phyloP scores from a whole-genome alignment of 2,797 vertebrate genomes.

The Gadopsis marmoratus region DNA sequence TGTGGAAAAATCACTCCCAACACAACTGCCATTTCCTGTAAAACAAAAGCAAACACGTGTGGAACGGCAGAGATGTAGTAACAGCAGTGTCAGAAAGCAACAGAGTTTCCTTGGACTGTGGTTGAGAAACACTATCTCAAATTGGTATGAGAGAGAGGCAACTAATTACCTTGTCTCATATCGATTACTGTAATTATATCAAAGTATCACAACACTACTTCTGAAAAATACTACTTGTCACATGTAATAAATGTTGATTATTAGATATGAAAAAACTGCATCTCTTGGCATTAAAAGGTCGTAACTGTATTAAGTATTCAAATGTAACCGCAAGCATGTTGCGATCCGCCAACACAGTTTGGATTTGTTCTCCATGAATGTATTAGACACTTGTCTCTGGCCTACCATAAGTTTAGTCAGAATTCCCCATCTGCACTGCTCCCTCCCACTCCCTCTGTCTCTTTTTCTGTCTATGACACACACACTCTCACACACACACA shows the following conservation, averaged over 20 bases:
- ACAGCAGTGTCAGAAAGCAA: background rate
- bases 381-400: constrained; percentile 47
- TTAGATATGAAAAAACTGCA: constrained; percentile 6
- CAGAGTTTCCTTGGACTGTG: background rate
- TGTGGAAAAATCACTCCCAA: background rate
- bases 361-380: constrained; percentile 44
- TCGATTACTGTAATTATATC: constrained; percentile 20
- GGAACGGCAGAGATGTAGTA: background rate
- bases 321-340: constrained; percentile 9
- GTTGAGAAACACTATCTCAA: background rate
- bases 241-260: constrained; percentile 7
- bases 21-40: background rate
- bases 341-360: constrained; percentile 37
- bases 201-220: constrained; percentile 18
- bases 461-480: background rate
- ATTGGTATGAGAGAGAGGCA: background rate
- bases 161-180: constrained; percentile 29
- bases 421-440: constrained; percentile 61
- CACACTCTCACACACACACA: constrained; percentile 20
- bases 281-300: constrained; percentile 16
- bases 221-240: constrained; percentile 3
- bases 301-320: constrained; percentile 19
- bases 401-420: constrained; percentile 60
- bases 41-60: background rate
- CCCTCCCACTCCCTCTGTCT: constrained; percentile 23